Percentiles rank a stretch among this genome's conserved stretches.
These are phyloP conservation scores for Larimichthys crocea DNA, from an alignment of 2,113 vertebrate genomes.

Conservation along the genomic window DNA sequence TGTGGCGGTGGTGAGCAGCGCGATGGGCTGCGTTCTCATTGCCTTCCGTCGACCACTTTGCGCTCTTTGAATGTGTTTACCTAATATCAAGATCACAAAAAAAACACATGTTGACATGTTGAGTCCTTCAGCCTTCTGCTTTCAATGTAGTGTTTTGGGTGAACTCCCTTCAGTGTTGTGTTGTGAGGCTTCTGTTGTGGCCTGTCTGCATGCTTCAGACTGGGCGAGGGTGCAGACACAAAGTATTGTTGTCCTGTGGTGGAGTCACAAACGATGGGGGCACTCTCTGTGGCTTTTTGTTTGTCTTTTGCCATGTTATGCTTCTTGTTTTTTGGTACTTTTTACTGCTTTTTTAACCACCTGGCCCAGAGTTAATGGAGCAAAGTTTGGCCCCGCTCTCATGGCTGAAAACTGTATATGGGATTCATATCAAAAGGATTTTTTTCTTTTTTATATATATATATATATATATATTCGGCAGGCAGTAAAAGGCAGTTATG, in stretches of 20 bases:
- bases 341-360: conserved; percentile 47
- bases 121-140: conserved; percentile 14
- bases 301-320: conserved; percentile 51
- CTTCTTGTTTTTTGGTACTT: conserved; percentile 43
- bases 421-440: neutral
- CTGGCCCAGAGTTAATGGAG: conserved; percentile 13
- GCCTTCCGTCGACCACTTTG: neutral
- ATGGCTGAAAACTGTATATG: neutral
- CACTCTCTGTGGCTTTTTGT: conserved; percentile 50
- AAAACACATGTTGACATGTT: conserved; percentile 29
- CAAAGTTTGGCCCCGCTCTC: neutral
- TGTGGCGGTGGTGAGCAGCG: neutral
- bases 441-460: neutral
- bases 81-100: conserved; percentile 15
- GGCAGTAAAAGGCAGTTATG: neutral
- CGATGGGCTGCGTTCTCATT: neutral
- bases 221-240: conserved; percentile 44
- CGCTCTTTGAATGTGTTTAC: conserved; percentile 14
- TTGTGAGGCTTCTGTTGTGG: conserved; percentile 58
- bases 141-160: conserved; percentile 36
- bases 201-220: conserved; percentile 53
- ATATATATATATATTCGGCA: neutral
- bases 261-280: conserved; percentile 28
- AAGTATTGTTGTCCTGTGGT: conserved; percentile 53
- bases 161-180: conserved; percentile 48